Base-by-base conservation (phyloP, 2,888 invertebrate species). In the Polymixis lichenea region DNA sequence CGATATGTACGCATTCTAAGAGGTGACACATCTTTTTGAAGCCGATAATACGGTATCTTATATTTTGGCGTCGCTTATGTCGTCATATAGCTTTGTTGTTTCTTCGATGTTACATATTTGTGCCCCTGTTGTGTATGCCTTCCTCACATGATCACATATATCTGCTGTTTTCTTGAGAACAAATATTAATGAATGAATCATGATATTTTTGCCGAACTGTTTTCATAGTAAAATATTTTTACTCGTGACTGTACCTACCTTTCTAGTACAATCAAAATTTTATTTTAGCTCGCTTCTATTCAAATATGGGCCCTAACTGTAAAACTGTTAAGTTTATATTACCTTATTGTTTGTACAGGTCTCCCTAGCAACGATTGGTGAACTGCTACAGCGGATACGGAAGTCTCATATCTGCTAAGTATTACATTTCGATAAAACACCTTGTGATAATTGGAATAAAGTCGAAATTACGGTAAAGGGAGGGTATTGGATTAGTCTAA, bases 331-430 rank as follows among this genome's bases (percentile, higher is more conserved):
- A 66, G 13, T 71, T 68, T 56, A 71, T 70, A 65, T 46, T 62
- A 32, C 4, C 53, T 82, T 75, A 51, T 72, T 68, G 69, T 70
- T 79, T 68, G 43, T 25, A 72, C 86, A 88, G 88, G 77, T 83
- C 68, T 75, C 65, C 65, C 72, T 80, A 65, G 78, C 68, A 77
- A 53, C 46, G 65, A 73, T 22, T 46, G 72, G 61, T 74, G 71
- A 78, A 58, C 67, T 61, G 65, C 71, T 28, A 19, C 51, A 66
- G 68, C 65, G 55, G 77, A 62, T 60, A 73, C 25, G 38, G 78
- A 85, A 81, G 80, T 84, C 71, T 77, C 75, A 79, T 80, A 81
- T 86, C 83, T 79, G 72, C 69, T 71, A 78, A 78, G 80, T 84
- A 86, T 83, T 75, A 73, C 2, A 60, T 73, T 76, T 78, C 71